Base-by-base conservation (phyloP, 2,888 invertebrate species). In the Diarsia dahlii region DNA sequence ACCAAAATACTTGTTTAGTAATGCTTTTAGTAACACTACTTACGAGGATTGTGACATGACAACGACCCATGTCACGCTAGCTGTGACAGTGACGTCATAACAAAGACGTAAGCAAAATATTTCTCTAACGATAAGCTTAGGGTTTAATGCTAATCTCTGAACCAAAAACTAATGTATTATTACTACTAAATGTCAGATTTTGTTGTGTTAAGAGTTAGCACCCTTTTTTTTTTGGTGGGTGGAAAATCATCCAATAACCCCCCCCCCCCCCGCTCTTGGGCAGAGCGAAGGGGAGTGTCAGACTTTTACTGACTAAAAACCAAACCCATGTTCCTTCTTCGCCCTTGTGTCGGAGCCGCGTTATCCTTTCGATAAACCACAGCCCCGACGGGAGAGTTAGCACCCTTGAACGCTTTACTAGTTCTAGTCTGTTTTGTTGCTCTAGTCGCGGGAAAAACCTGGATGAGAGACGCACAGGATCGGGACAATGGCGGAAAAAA, bases 41-140 rank as follows among this genome's bases (percentile, higher is more conserved):
- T 93, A 92, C 91, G 92, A 92, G 92, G 93, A 93, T 93, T 93
- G 90, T 92, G 89, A 90, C 86, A 89, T 95, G 95, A 95, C 94
- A 90, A 94, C 94, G 92, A 95, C 95, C 87, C 82, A 88, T 82
- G 84, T 92, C 92, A 90, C 92, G 88, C 81, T 86, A 89, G 89
- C 89, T 86, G 82, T 84, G 89, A 90, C 89, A 90, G 88, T 92
- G 91, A 92, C 89, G 88, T 92, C 89, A 92, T 85, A 87, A 81
- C 78, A 84, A 77, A 80, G 76, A 62, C 76, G 67, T 76, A 83
- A 80, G 76, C 81, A 80, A 75, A 87, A 86, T 82, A 88, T 88
- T 88, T 86, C 74, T 73, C 74, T 78, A 65, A 64, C 65, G 45
- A 71, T 84, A 80, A 69, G 84, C 82, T 74, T 56, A 64, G 65